Evolutionary conservation across 1,140 invertebrate genomes (phyloP).

Genomic region (Drosophila azteca): DNA sequence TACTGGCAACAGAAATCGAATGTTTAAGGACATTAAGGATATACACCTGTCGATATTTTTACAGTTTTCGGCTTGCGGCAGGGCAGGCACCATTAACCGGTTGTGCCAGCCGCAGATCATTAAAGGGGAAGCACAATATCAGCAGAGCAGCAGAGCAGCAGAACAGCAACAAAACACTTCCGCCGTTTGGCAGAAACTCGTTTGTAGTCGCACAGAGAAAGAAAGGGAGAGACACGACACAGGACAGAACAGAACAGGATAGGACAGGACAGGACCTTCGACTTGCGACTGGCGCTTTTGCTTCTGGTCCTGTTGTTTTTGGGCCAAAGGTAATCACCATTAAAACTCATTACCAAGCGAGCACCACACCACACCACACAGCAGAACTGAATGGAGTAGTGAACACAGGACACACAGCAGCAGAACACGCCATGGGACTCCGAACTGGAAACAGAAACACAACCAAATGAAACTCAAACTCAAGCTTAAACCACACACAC

Average conservation of each 20-base stretch:
- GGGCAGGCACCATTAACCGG: conserved; percentile 46
- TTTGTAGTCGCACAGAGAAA: conserved; percentile 8
- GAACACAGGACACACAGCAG: conserved; percentile 31
- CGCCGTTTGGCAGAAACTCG: conserved; percentile 45
- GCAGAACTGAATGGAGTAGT: conserved; percentile 9
- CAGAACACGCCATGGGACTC: conserved; percentile 37
- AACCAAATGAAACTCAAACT: conserved; percentile 3
- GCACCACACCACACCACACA: conserved; percentile 25
- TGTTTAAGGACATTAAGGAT: conserved; percentile 78
- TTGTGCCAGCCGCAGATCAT: conserved; percentile 38
- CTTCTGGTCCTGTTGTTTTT: conserved; percentile 43
- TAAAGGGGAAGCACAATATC: conserved; percentile 14
- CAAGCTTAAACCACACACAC: conserved; percentile 7
- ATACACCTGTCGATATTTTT: conserved; percentile 81
- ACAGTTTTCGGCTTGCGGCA: conserved; percentile 76
- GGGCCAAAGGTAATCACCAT: conserved; percentile 70
- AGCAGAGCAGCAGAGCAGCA: conserved; percentile 5
- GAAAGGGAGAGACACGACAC: conserved; percentile 1
- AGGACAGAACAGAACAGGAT: conserved; percentile 27
- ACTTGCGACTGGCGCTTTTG: background rate
- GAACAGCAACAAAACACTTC: conserved; percentile 34
- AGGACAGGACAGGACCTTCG: conserved; percentile 32
- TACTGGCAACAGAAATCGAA: conserved; percentile 42
- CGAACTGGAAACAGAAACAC: background rate
- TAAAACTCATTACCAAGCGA: conserved; percentile 77